Evolutionary conservation across 2,113 vertebrate species (phyloP).

Genomic region (Rhombomys opimus): DNA sequence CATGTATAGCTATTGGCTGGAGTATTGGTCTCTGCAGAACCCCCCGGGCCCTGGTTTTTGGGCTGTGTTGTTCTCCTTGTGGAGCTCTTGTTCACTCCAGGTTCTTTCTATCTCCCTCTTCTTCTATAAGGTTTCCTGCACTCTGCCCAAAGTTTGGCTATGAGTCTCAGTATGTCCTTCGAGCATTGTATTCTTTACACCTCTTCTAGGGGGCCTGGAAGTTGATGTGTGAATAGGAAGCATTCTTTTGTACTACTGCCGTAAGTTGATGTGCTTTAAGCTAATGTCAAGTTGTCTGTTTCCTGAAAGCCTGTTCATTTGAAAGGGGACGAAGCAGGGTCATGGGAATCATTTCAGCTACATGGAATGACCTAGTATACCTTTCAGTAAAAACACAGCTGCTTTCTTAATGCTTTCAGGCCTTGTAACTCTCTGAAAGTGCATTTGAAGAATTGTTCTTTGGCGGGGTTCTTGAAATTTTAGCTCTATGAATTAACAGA

Average conservation of each 20-base stretch:
- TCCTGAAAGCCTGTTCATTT: not conserved
- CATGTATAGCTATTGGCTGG: too few species aligned
- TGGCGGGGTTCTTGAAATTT: conserved; percentile 24
- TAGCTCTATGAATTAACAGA: conserved; percentile 16
- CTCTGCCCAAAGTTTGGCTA: too few species aligned
- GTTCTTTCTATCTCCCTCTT: too few species aligned
- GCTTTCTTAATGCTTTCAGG: not conserved
- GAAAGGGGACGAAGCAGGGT: not conserved
- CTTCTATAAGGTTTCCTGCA: too few species aligned
- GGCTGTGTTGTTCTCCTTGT: too few species aligned
- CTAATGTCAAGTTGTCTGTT: conserved; percentile 13
- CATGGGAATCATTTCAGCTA: conserved; percentile 11
- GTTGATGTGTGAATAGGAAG: conserved; percentile 45
- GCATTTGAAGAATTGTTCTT: conserved; percentile 7
- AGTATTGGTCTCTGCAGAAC: too few species aligned
- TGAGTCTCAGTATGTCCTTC: too few species aligned
- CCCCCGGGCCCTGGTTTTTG: too few species aligned
- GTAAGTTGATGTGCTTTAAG: conserved; percentile 38
- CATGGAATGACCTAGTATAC: not conserved
- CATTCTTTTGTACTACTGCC: conserved; percentile 5
- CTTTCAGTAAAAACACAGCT: conserved; percentile 17
- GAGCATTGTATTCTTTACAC: not conserved
- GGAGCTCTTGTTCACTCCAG: too few species aligned
- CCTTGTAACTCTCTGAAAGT: conserved; percentile 52
- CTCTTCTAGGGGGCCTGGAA: conserved; percentile 39